Evolutionary conservation across 2,113 vertebrate species (phyloP), one percentile per base, ranked within the genome.

Genomic region (Albula glossodonta): DNA sequence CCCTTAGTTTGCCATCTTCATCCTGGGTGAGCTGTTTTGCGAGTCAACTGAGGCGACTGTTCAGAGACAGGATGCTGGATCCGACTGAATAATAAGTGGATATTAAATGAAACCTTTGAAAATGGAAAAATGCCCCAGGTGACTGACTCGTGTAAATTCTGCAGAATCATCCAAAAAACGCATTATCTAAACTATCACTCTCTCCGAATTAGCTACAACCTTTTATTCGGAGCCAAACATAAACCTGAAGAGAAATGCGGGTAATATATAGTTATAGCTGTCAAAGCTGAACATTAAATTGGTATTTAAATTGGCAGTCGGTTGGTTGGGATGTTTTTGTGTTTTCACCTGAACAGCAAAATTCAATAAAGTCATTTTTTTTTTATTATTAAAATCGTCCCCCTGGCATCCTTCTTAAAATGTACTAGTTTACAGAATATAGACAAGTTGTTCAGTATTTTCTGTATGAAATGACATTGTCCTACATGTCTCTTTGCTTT

Each of bases 21-120:
- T 92, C 91, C 89, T 91, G 92, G 92, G 92, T 86, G 91, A 94
- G 93, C 92, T 94, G 90, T 95, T 94, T 92, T 85, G 88, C 93
- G 86, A 94, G 91, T 93, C 91, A 92, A 92, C 89, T 90, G 91
- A 93, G 90, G 92, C 92, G 91, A 93, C 74, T 91, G 88, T 90
- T 92, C 89, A 91, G 92, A 90, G 92, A 91, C 91, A 85, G 89
- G 92, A 93, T 91, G 91, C 90, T 92, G 92, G 92, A 91, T 90
- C 92, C 91, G 89, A 90, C 92, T 89, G 91, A 93, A 92, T 90
- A 90, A 92, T 88, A 90, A 89, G 78, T 91, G 83, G 90, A 93
- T 94, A 92, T 87, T 84, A 84, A 91, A 90, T 88, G 91, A 87
- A 86, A 87, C 80, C 87, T 88, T 86, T 92, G 13, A 17, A 90